Evolutionary conservation across 2,888 invertebrate genomes (phyloP).

Genomic region (Drosophila siamana): DNA sequence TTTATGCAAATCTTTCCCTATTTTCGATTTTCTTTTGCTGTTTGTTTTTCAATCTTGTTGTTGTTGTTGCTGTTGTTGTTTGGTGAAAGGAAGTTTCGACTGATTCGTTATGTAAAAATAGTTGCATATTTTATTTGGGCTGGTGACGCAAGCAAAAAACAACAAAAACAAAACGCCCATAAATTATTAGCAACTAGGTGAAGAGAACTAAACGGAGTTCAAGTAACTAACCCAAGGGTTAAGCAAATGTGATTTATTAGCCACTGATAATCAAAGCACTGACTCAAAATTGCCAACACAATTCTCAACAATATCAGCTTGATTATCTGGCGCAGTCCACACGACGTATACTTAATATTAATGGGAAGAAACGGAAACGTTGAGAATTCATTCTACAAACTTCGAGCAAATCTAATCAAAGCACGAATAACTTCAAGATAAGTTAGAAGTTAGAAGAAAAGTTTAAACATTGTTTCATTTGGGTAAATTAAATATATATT

Average conservation of each 20-base stretch:
- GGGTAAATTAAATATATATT: too few relatives aligned
- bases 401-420: too few relatives aligned
- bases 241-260: background rate
- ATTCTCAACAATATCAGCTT: background rate
- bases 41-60: background rate
- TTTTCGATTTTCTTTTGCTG: constrained; percentile 4
- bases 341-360: background rate
- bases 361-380: too few relatives aligned
- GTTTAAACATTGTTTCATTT: too few relatives aligned
- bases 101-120: constrained; percentile 29
- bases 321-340: background rate
- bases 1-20: constrained; percentile 36
- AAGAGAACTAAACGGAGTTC: background rate
- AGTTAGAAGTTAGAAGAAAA: too few relatives aligned
- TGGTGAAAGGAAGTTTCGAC: constrained; percentile 47
- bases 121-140: constrained; percentile 30
- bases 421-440: too few relatives aligned
- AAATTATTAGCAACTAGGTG: constrained; percentile 1
- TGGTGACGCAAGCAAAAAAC: constrained; percentile 29
- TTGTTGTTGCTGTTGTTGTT: background rate
- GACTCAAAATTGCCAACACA: background rate
- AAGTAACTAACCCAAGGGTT: background rate
- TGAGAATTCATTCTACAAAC: too few relatives aligned
- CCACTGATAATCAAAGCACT: background rate
- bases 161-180: background rate